Percentiles rank a stretch among this genome's conserved stretches.
Evolutionary conservation across 2,113 vertebrate genomes (phyloP).

Genomic region (Eonycteris spelaea): DNA sequence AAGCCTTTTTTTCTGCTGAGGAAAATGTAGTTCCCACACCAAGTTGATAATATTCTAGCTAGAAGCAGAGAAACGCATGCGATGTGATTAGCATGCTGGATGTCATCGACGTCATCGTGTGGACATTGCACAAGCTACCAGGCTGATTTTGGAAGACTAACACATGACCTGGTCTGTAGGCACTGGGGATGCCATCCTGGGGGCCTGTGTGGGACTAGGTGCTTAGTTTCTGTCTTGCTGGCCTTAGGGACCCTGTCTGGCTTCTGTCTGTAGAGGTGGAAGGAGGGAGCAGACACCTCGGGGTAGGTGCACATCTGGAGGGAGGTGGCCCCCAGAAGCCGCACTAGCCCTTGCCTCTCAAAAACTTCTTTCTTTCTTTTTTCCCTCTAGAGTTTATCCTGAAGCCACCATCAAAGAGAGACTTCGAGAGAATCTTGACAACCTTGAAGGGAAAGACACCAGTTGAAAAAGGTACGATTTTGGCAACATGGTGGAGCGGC

Average conservation of each 20-base stretch:
- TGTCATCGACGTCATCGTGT: fast-evolving
- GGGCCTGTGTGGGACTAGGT: fast-evolving
- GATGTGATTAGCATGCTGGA: fast-evolving
- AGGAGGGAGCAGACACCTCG: neutral
- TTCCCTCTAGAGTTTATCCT: neutral
- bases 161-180: neutral
- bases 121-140: fast-evolving
- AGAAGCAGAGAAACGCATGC: neutral
- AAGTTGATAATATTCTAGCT: neutral
- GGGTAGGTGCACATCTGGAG: fast-evolving
- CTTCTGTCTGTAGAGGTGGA: neutral
- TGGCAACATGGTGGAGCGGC: fast-evolving
- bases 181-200: neutral
- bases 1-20: neutral
- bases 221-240: neutral
- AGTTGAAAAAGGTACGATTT: constrained; percentile 30
- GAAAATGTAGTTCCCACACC: neutral
- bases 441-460: neutral
- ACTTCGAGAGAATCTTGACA: neutral
- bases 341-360: neutral
- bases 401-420: neutral
- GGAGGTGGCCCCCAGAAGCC: neutral
- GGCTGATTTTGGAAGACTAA: neutral
- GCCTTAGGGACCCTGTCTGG: no score
- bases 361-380: neutral